Evolutionary conservation across 2,797 vertebrate species (phyloP), one percentile per base, ranked within the genome.

Genomic region (Amblyraja radiata): DNA sequence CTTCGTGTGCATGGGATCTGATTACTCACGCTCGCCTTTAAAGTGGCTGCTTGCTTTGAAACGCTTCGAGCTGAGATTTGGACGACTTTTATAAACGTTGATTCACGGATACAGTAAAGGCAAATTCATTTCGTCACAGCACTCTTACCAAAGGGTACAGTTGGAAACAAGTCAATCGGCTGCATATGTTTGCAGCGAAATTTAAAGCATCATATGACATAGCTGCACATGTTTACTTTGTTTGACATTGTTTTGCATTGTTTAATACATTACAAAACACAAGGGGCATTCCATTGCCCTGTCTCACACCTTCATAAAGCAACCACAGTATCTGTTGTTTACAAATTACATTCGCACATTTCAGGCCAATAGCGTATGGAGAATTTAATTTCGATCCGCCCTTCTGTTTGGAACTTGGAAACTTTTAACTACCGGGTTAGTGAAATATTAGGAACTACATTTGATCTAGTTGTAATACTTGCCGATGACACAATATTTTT

Each of bases 21-120:
- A 46, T 92, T 16, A 76, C 68, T 25, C 13, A 46, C 90, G 46
- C 21, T 18, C 23, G 21, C 46, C 46, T 16, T 54, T 18, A 74
- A 54, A n/a, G 74, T 54, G 71, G 71, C 28, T 74, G 90, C 25
- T 88, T 92, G 71, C 58, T 92, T 88, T 74, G 71, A 76, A 25
- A n/a, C 46, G 46, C 46, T 3, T 54, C 46, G 39, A 76, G 46
- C 39, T 21, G 10, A 28, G 25, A 54, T 76, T 92, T 74, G 14
- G 23, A 25, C 54, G 68, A 73, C 23, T 68, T 1, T 68, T 73
- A 28, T 25, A 73, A 91, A 54, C 68, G n/a, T 92, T 74, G 13
- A 7, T 1, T 74, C 71, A 36, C 21, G 46, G 32, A 18, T 39
- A 16, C 23, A 54, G 54, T 46, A 92, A 92, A 92, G 90, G 13